phyloP scores from a whole-genome alignment of 2,888 invertebrate genomes.

The Epirrhoe tristata region DNA sequence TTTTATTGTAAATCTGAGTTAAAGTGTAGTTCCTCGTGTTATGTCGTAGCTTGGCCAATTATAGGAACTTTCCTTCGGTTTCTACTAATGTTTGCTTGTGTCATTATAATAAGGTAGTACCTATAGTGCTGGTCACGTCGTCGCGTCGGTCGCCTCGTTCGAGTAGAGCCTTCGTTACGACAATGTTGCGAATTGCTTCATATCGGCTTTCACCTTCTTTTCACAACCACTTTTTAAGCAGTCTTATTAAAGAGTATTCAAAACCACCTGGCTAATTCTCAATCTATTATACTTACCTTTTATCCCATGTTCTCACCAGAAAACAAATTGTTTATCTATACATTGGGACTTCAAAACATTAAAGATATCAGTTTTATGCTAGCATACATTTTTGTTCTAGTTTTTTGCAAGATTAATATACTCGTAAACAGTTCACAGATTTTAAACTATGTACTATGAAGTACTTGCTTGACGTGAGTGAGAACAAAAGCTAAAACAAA shows the following conservation, averaged over 20 bases:
- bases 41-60: conserved; percentile 26
- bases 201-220: conserved; percentile 68
- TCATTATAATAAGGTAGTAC: conserved; percentile 54
- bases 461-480: too few species aligned
- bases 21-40: conserved; percentile 7
- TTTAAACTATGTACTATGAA: too few species aligned
- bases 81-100: conserved; percentile 65
- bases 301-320: too few species aligned
- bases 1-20: too few species aligned
- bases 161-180: conserved; percentile 59
- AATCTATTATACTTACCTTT: not conserved
- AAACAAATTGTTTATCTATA: too few species aligned
- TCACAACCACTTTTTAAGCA: conserved; percentile 42
- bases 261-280: not conserved
- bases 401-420: too few species aligned
- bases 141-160: conserved; percentile 36
- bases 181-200: conserved; percentile 57
- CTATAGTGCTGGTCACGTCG: conserved; percentile 25
- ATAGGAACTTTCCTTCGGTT: conserved; percentile 59
- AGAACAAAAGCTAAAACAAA: too few species aligned
- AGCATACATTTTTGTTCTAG: too few species aligned
- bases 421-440: too few species aligned
- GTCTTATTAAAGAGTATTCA: conserved; percentile 24
- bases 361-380: too few species aligned
- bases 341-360: too few species aligned